A percentile compares a stretch with the other conserved stretches of the same genome.
Conservation (phyloP, 2,113 vertebrate species). For the Pelmatolapia mariae region DNA sequence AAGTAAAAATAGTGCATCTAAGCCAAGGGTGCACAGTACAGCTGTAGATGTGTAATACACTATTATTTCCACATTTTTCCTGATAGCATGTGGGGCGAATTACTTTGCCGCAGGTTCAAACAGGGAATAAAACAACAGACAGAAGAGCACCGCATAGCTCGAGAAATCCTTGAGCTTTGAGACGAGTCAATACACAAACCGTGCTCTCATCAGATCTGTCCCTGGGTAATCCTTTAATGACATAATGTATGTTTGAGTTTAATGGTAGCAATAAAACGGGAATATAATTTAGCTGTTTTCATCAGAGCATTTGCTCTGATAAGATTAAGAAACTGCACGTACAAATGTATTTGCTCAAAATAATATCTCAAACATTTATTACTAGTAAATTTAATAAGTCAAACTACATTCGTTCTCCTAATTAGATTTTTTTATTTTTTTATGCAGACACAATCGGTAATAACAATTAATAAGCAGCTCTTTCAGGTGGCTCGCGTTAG, state of each 20-base stretch:
- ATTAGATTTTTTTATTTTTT: not conserved
- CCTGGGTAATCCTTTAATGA: constrained; percentile 47
- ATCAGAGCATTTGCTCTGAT: constrained; percentile 18
- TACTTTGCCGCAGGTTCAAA: constrained; percentile 50
- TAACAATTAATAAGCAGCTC: not conserved
- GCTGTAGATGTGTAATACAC: constrained; percentile 23
- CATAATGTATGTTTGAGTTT: constrained; percentile 45
- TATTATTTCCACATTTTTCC: constrained; percentile 60
- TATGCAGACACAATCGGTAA: not conserved
- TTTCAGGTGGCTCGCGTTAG: not conserved
- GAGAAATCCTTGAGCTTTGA: constrained; percentile 32
- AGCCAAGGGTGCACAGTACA: not conserved
- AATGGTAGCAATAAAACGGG: constrained; percentile 38
- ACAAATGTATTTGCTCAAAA: constrained; percentile 9
- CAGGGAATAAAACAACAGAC: constrained; percentile 37
- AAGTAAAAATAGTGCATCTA: constrained; percentile 15
- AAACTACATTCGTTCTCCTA: not conserved
- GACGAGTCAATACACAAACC: constrained; percentile 16
- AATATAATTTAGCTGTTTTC: constrained; percentile 41
- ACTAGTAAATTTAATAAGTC: constrained; percentile 4
- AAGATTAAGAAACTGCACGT: not conserved
- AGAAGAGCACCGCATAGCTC: not conserved
- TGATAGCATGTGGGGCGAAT: constrained; percentile 58
- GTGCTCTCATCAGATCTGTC: constrained; percentile 36
- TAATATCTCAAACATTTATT: constrained; percentile 5